phyloP scores from a whole-genome alignment of 2,797 vertebrate species.

The Lepus townsendii region DNA sequence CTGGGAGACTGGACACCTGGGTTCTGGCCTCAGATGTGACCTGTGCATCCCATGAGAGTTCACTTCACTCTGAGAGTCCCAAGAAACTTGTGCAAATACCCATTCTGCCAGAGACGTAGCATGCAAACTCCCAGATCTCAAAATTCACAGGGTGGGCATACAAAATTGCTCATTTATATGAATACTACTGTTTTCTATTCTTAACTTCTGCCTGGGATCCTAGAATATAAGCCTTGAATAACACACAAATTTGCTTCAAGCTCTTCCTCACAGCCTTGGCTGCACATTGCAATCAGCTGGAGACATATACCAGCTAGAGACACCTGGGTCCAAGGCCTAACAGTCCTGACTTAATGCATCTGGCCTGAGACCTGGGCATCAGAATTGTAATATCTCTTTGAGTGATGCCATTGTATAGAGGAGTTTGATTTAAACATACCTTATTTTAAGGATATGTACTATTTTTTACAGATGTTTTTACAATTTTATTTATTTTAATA shows the following conservation, averaged over 20 bases:
- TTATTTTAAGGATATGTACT: neutral
- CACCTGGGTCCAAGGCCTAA: no score
- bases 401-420: neutral
- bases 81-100: neutral
- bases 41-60: neutral
- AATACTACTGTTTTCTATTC: conserved; percentile 1
- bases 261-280: neutral
- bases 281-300: neutral
- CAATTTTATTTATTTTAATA: no score
- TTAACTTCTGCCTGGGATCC: neutral
- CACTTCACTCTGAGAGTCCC: neutral
- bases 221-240: neutral
- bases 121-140: conserved; percentile 7
- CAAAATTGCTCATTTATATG: neutral
- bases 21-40: neutral
- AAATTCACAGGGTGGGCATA: neutral
- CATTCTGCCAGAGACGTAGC: neutral
- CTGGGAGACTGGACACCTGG: neutral
- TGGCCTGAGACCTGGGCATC: no score
- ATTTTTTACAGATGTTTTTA: no score
- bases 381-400: neutral
- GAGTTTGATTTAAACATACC: neutral
- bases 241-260: neutral
- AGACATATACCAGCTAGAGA: neutral
- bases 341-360: neutral